phyloP scores from a whole-genome alignment of 1,140 invertebrate species.

The Neocloeon triangulifer region DNA sequence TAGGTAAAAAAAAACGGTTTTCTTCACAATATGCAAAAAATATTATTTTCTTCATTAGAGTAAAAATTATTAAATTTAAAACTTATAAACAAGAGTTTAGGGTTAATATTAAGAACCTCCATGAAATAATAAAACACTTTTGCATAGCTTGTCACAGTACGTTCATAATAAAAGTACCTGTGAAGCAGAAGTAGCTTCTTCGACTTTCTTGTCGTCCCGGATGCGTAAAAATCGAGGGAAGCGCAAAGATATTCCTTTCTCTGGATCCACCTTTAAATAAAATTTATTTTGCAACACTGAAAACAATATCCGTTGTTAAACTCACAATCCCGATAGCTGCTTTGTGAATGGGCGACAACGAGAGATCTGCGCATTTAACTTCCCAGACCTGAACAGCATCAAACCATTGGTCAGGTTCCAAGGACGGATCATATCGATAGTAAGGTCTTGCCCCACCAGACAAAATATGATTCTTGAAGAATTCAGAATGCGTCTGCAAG shows the following conservation, averaged over 20 bases:
- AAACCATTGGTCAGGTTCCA: conserved; percentile 90
- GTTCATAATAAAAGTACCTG: conserved; percentile 33
- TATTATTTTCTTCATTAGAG: not conserved
- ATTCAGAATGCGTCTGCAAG: conserved; percentile 50
- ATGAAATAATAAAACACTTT: not conserved
- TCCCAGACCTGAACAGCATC: conserved; percentile 88
- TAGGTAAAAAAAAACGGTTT: not conserved
- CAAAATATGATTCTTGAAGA: conserved; percentile 57
- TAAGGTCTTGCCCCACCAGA: conserved; percentile 57
- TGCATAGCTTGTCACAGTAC: not conserved
- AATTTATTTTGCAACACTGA: not conserved
- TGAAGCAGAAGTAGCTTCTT: conserved; percentile 76
- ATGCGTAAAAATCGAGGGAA: conserved; percentile 90
- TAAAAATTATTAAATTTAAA: conserved; percentile 17
- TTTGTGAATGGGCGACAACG: conserved; percentile 81
- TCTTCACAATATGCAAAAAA: not conserved
- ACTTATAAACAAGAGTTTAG: conserved; percentile 13
- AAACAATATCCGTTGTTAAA: conserved; percentile 8
- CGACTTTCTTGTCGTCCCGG: conserved; percentile 79
- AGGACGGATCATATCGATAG: conserved; percentile 52
- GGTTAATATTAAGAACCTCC: not conserved
- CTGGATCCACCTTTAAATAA: conserved; percentile 44
- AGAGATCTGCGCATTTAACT: conserved; percentile 95
- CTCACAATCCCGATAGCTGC: conserved; percentile 71
- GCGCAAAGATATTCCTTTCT: conserved; percentile 84